Percentiles rank a stretch among this genome's conserved stretches.
phyloP scores from a whole-genome alignment of 2,113 vertebrate genomes.

The Myrmecobius fasciatus region DNA sequence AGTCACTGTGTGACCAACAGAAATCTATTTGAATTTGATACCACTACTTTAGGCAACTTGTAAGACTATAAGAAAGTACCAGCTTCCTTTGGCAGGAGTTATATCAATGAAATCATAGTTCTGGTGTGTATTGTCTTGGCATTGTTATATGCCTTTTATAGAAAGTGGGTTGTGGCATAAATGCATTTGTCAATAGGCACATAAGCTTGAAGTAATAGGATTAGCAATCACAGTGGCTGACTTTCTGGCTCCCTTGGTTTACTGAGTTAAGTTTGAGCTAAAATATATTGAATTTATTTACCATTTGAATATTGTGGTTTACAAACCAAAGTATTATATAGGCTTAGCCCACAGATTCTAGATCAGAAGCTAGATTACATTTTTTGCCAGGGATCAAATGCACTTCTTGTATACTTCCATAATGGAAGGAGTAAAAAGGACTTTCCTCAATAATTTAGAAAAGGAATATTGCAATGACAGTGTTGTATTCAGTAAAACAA shows the following conservation, averaged over 20 bases:
- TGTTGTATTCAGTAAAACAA: slow-evolving; percentile 21
- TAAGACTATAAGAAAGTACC: not conserved
- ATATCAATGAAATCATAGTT: slow-evolving; percentile 14
- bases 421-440: slow-evolving; percentile 3
- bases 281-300: not conserved
- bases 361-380: not conserved
- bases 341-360: not conserved
- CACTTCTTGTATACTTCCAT: not conserved
- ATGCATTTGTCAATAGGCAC: not conserved
- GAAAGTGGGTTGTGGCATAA: slow-evolving; percentile 17
- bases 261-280: not conserved
- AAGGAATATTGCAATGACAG: not conserved
- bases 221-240: not conserved
- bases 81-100: not conserved
- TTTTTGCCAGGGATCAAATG: not conserved
- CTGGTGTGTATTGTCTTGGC: not conserved
- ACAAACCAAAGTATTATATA: not conserved
- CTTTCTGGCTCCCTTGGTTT: not conserved
- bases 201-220: not conserved
- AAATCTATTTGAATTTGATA: not conserved
- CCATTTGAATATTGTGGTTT: not conserved
- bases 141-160: slow-evolving; percentile 37
- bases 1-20: not conserved
- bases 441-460: not conserved
- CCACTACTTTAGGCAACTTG: not conserved